Conservation (phyloP, 2,113 vertebrate genomes). For the Potamarius usumacintae region DNA sequence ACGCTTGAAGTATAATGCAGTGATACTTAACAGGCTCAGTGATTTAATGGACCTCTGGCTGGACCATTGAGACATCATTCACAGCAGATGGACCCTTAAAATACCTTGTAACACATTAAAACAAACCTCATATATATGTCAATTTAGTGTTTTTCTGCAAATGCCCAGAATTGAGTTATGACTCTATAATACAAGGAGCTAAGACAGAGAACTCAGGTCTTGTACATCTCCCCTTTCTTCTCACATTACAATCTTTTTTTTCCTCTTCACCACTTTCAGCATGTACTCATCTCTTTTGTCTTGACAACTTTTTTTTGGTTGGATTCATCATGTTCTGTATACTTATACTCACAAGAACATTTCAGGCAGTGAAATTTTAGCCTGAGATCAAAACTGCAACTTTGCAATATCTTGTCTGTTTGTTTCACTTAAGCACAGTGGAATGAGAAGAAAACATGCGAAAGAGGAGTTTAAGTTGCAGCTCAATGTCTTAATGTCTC, state of each 20-base stretch:
- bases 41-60: conserved; percentile 24
- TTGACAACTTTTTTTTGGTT: background rate
- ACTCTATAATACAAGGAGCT: conserved; percentile 1
- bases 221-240: background rate
- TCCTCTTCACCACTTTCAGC: too few species aligned
- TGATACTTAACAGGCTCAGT: conserved; percentile 11
- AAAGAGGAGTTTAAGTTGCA: conserved; percentile 12
- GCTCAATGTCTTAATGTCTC: background rate
- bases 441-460: background rate
- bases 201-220: background rate
- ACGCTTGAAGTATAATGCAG: conserved; percentile 22
- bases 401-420: conserved; percentile 28
- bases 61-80: conserved; percentile 20
- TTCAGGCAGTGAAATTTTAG: conserved; percentile 9
- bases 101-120: conserved; percentile 12
- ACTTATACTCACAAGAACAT: conserved; percentile 27
- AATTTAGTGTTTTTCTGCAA: background rate
- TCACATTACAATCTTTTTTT: background rate
- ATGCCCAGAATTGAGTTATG: background rate
- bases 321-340: conserved; percentile 12
- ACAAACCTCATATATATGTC: conserved; percentile 18
- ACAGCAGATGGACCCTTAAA: conserved; percentile 18
- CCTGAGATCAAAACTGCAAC: conserved; percentile 19
- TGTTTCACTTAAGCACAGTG: conserved; percentile 24
- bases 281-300: background rate